These are phyloP conservation scores for Chloroclystis v-ata DNA, from an alignment of 2,888 invertebrate species.

Conservation along the genomic window DNA sequence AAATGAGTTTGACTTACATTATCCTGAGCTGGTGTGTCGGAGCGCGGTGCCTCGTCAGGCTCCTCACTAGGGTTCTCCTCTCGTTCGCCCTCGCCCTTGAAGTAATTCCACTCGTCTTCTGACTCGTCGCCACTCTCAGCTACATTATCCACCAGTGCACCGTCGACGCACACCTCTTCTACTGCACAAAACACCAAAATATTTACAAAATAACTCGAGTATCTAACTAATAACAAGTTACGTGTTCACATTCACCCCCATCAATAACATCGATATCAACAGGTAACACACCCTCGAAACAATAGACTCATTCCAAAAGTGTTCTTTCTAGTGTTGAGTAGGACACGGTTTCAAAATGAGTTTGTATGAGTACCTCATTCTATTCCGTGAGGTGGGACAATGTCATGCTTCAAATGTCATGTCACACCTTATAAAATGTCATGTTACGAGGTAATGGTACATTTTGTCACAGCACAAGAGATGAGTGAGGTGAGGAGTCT, in stretches of 20 bases:
- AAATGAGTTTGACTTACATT: constrained; percentile 51
- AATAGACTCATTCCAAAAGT: constrained; percentile 23
- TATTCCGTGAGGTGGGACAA: too few species aligned
- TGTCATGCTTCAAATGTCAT: too few species aligned
- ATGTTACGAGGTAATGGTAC: too few species aligned
- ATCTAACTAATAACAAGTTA: constrained; percentile 39
- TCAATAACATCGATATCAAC: constrained; percentile 50
- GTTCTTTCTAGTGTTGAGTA: too few species aligned
- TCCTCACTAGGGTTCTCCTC: constrained; percentile 79
- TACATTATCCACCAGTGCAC: constrained; percentile 82
- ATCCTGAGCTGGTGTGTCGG: constrained; percentile 71
- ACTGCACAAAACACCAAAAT: constrained; percentile 56
- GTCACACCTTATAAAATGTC: too few species aligned
- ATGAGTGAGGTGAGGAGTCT: too few species aligned
- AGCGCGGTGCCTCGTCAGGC: constrained; percentile 72
- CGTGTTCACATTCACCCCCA: constrained; percentile 37
- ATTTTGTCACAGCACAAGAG: too few species aligned
- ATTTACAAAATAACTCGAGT: constrained; percentile 16
- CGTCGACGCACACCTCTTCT: constrained; percentile 71
- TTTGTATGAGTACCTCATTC: too few species aligned
- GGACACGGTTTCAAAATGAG: too few species aligned
- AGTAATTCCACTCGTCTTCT: constrained; percentile 94
- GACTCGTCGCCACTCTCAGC: constrained; percentile 86
- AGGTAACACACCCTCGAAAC: constrained; percentile 70
- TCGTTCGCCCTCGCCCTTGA: constrained; percentile 81